phyloP scores from a whole-genome alignment of 2,797 vertebrate species.

The Sciaenops ocellatus region DNA sequence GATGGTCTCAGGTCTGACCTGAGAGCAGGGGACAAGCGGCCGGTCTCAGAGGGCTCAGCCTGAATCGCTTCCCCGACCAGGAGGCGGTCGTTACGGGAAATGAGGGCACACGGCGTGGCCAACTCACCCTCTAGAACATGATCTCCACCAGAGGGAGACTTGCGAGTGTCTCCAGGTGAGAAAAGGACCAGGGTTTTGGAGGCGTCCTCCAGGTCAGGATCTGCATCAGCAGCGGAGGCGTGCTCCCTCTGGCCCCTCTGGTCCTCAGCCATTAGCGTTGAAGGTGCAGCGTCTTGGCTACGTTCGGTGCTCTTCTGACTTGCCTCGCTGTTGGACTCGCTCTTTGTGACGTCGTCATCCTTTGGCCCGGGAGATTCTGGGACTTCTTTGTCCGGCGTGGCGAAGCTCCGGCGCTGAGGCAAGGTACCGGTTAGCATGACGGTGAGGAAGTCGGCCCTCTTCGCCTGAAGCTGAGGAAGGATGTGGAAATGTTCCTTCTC shows the following conservation, averaged over 20 bases:
- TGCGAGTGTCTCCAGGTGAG: constrained; percentile 95
- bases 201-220: constrained; percentile 95
- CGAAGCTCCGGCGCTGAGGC: constrained; percentile 86
- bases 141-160: constrained; percentile 90
- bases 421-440: constrained; percentile 89
- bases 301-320: constrained; percentile 93
- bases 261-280: constrained; percentile 94
- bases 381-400: constrained; percentile 79
- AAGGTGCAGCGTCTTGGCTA: constrained; percentile 90
- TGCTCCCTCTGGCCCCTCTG: constrained; percentile 89
- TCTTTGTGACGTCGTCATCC: constrained; percentile 86
- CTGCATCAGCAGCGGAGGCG: constrained; percentile 90
- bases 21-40: constrained; percentile 90
- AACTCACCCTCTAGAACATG: constrained; percentile 88
- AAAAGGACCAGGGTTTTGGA: constrained; percentile 97
- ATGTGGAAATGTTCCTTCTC: constrained; percentile 90
- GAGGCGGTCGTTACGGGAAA: constrained; percentile 87
- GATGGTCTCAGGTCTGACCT: constrained; percentile 90
- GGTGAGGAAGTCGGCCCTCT: constrained; percentile 93
- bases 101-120: constrained; percentile 87
- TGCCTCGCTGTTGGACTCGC: constrained; percentile 91
- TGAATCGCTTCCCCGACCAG: constrained; percentile 84
- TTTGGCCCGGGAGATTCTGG: constrained; percentile 79
- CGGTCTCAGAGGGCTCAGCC: constrained; percentile 80
- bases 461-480: constrained; percentile 85